A percentile compares a stretch with the other conserved stretches of the same genome.
Evolutionary conservation across 2,113 vertebrate species (phyloP).

Genomic region (Ceyx margarethae): DNA sequence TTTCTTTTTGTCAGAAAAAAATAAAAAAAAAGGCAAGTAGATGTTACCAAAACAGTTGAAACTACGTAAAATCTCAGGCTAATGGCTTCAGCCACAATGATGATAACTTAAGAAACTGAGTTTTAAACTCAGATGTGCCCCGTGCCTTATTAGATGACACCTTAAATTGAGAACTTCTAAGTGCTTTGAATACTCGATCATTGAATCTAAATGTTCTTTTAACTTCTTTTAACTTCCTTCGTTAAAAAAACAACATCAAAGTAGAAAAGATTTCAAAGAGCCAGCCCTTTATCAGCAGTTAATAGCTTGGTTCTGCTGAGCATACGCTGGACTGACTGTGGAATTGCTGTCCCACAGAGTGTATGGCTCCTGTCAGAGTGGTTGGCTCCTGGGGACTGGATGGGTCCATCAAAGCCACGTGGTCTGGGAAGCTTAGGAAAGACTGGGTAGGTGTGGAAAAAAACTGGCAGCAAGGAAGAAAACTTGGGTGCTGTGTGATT

Average conservation of each 20-base stretch:
- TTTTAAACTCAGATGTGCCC: background rate
- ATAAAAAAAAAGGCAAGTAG: background rate
- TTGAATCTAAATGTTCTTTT: slow-evolving; percentile 29
- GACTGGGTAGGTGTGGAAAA: background rate
- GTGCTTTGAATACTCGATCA: background rate
- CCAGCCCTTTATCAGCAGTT: slow-evolving; percentile 30
- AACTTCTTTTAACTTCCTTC: slow-evolving; percentile 20
- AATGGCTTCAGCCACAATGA: background rate
- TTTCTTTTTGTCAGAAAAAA: background rate
- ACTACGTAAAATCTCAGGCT: background rate
- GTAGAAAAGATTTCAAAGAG: slow-evolving; percentile 15
- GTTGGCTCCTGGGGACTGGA: background rate
- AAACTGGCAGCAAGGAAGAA: background rate
- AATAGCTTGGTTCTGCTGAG: slow-evolving; percentile 15
- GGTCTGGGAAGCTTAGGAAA: background rate
- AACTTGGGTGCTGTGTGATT: background rate
- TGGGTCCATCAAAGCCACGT: background rate
- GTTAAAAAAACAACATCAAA: slow-evolving; percentile 33
- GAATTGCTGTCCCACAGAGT: background rate
- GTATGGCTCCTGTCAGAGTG: background rate
- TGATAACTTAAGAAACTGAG: background rate
- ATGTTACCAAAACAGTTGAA: background rate
- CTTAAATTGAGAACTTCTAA: background rate
- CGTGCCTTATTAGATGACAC: background rate
- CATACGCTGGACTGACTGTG: background rate